Conservation (phyloP, 2,113 vertebrate genomes). For the Burhinus bistriatus region DNA sequence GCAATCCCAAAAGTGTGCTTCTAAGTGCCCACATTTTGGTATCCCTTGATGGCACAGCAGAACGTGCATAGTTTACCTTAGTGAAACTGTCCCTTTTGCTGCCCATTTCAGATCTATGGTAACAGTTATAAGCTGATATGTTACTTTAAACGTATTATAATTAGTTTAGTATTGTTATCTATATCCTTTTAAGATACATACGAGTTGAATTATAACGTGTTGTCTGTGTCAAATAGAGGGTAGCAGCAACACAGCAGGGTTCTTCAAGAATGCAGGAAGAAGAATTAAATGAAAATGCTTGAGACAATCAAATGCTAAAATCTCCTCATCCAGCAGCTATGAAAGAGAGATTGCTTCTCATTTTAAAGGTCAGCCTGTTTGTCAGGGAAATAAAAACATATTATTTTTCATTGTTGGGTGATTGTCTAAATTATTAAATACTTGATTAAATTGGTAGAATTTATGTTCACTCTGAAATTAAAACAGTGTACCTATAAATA, state of each 20-base stretch:
- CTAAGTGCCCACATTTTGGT: not conserved
- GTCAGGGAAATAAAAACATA: not conserved
- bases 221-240: not conserved
- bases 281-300: not conserved
- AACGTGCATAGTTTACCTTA: not conserved
- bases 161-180: not conserved
- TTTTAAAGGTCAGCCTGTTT: slow-evolving; percentile 38
- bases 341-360: not conserved
- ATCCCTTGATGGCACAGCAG: not conserved
- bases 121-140: not conserved
- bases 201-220: not conserved
- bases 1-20: not conserved
- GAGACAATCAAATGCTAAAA: not conserved
- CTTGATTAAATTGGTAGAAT: not conserved
- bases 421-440: slow-evolving; percentile 16
- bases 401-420: not conserved
- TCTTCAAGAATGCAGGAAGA: not conserved
- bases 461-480: slow-evolving; percentile 8
- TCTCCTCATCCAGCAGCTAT: not conserved
- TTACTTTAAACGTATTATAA: not conserved
- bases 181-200: not conserved
- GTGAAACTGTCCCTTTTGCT: accelerated
- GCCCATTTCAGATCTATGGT: accelerated
- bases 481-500: slow-evolving; percentile 23
- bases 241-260: not conserved